Evolutionary conservation across 2,797 vertebrate genomes (phyloP).

Genomic region (Epinephelus coioides): DNA sequence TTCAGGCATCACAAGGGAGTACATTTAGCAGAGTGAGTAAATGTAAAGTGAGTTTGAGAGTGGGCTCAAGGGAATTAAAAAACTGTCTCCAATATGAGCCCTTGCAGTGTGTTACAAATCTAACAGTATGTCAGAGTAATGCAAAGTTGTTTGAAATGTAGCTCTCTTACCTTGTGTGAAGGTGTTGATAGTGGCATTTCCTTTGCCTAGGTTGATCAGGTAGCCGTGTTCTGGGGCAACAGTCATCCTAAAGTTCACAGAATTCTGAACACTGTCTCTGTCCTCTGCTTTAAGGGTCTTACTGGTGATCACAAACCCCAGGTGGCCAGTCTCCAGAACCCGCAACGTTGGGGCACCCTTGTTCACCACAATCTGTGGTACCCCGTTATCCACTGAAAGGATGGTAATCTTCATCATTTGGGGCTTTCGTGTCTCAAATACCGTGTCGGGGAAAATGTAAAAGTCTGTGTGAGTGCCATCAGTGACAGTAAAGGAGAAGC

Average conservation of each 20-base stretch:
- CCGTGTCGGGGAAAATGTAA: conserved; percentile 95
- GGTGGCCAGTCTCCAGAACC: conserved; percentile 88
- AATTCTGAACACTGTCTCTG: conserved; percentile 88
- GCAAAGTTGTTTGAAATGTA: conserved; percentile 28
- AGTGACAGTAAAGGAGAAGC: conserved; percentile 95
- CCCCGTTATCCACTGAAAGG: conserved; percentile 91
- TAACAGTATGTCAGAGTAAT: conserved; percentile 28
- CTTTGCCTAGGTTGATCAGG: conserved; percentile 92
- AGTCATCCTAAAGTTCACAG: conserved; percentile 91
- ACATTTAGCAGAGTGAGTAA: conserved; percentile 49
- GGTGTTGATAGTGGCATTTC: conserved; percentile 91
- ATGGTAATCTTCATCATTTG: conserved; percentile 93
- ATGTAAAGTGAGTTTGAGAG: conserved; percentile 47
- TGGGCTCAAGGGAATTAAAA: conserved; percentile 37
- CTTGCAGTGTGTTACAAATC: conserved; percentile 40
- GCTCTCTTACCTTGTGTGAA: conserved; percentile 94
- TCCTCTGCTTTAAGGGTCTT: conserved; percentile 94
- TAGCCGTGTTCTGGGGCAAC: conserved; percentile 90
- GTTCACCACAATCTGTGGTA: conserved; percentile 93
- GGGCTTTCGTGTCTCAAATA: conserved; percentile 92
- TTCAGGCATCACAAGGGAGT: conserved; percentile 39
- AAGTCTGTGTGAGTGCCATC: conserved; percentile 97
- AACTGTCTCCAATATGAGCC: conserved; percentile 19
- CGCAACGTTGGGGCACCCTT: conserved; percentile 92
- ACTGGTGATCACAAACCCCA: conserved; percentile 94